Evolutionary conservation across 2,113 vertebrate species (phyloP).

Genomic region (Gallinago paraguaiae): DNA sequence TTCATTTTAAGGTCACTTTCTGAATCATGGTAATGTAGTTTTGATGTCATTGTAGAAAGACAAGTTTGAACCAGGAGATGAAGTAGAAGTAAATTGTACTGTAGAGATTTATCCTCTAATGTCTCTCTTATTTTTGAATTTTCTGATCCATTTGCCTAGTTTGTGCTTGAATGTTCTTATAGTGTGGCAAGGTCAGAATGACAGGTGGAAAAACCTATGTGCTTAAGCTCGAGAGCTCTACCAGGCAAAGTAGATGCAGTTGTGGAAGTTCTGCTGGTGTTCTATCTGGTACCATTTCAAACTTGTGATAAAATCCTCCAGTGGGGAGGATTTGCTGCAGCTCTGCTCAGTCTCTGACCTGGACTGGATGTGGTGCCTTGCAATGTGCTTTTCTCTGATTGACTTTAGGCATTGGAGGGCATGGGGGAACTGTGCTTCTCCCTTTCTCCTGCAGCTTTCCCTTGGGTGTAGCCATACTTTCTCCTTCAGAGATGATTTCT

Average conservation of each 20-base stretch:
- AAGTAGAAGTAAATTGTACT: background rate
- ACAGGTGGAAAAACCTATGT: background rate
- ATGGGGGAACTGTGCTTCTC: background rate
- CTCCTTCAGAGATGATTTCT: background rate
- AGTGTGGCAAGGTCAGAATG: background rate
- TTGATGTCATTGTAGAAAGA: background rate
- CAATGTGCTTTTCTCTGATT: fast-evolving
- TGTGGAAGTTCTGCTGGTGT: background rate
- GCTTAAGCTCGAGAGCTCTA: background rate
- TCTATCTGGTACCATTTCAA: background rate
- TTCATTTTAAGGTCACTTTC: background rate
- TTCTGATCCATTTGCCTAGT: background rate
- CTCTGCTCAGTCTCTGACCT: background rate
- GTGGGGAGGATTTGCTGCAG: background rate
- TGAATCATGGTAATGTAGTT: background rate
- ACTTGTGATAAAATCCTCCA: background rate
- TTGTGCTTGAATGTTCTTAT: background rate
- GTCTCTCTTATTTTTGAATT: background rate
- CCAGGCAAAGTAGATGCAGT: background rate
- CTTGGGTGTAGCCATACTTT: background rate
- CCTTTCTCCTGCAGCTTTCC: background rate
- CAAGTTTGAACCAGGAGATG: background rate
- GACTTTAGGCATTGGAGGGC: background rate
- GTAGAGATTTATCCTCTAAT: background rate
- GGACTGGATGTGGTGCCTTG: background rate